phyloP scores from a whole-genome alignment of 1,140 invertebrate species.

The Melitaea cinxia region DNA sequence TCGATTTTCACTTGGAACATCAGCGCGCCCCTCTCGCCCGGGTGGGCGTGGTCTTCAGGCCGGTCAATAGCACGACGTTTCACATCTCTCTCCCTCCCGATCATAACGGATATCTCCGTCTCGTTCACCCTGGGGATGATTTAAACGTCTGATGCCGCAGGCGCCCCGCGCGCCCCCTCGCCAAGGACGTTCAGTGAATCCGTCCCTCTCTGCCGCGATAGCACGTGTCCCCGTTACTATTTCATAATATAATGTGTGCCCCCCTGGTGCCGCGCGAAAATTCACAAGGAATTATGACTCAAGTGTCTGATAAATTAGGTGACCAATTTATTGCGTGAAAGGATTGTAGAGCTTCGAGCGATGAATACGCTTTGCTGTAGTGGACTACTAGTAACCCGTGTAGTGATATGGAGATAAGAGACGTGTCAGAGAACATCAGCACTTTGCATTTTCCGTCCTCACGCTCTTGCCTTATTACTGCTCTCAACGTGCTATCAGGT shows the following conservation, averaged over 20 bases:
- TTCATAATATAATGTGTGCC: conserved; percentile 80
- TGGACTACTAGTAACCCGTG: conserved; percentile 61
- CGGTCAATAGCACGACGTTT: conserved; percentile 78
- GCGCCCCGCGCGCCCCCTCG: conserved; percentile 74
- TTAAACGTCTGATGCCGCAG: conserved; percentile 81
- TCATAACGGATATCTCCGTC: conserved; percentile 45
- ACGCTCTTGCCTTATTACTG: conserved; percentile 61
- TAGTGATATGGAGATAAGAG: conserved; percentile 77
- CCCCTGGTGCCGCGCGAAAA: conserved; percentile 72
- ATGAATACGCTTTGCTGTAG: conserved; percentile 58
- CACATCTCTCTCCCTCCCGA: conserved; percentile 56
- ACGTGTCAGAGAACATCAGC: conserved; percentile 60
- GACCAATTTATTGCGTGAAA: conserved; percentile 73
- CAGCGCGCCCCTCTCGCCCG: conserved; percentile 70
- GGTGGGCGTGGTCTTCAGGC: conserved; percentile 77
- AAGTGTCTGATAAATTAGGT: conserved; percentile 76
- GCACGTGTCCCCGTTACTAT: conserved; percentile 79
- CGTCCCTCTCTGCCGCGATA: conserved; percentile 79
- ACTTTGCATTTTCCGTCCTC: conserved; percentile 74
- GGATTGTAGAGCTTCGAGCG: conserved; percentile 57
- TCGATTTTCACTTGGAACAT: conserved; percentile 80
- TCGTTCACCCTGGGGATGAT: conserved; percentile 73
- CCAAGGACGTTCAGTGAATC: conserved; percentile 81
- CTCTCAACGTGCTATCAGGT: conserved; percentile 63
- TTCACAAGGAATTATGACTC: conserved; percentile 77